Percentiles rank a stretch among this genome's conserved stretches.
These are phyloP conservation scores for Molossus alvarezi DNA, from an alignment of 2,797 vertebrate genomes.

Conservation along the genomic window DNA sequence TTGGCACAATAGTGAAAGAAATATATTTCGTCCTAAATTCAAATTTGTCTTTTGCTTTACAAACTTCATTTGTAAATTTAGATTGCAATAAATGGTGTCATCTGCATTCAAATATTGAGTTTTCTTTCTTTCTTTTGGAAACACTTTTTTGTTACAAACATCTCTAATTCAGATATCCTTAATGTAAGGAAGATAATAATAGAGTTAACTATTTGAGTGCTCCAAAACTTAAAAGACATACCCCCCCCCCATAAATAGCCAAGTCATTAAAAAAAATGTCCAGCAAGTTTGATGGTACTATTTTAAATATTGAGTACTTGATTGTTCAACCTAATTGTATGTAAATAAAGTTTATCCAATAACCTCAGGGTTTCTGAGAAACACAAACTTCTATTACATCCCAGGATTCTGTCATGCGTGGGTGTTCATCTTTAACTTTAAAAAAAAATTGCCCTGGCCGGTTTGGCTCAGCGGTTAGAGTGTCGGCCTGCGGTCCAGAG, in stretches of 20 bases:
- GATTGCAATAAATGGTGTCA: slow-evolving; percentile 96
- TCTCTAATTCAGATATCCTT: neutral
- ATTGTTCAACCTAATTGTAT: slow-evolving; percentile 1
- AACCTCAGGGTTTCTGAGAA: slow-evolving; percentile 22
- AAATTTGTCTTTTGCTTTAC: slow-evolving; percentile 95
- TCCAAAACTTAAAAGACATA: neutral
- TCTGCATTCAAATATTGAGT: slow-evolving; percentile 91
- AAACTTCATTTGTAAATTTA: slow-evolving; percentile 91
- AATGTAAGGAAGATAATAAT: neutral
- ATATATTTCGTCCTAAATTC: slow-evolving; percentile 96
- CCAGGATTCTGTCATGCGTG: neutral
- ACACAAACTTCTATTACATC: neutral
- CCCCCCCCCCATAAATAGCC: neutral
- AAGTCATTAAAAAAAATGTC: neutral
- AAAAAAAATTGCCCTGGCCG: neutral
- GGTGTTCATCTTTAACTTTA: neutral
- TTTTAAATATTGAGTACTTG: slow-evolving; percentile 23
- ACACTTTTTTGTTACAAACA: neutral
- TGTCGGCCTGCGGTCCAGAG: too few species aligned
- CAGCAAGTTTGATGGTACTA: neutral
- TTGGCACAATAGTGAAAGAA: slow-evolving; percentile 95
- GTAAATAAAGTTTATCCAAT: neutral
- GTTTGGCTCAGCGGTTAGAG: too few species aligned
- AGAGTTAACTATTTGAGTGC: neutral
- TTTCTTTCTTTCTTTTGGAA: slow-evolving; percentile 32